phyloP scores from a whole-genome alignment of 92 coral and sea anemone genomes.

The Galaxea fascicularis region DNA sequence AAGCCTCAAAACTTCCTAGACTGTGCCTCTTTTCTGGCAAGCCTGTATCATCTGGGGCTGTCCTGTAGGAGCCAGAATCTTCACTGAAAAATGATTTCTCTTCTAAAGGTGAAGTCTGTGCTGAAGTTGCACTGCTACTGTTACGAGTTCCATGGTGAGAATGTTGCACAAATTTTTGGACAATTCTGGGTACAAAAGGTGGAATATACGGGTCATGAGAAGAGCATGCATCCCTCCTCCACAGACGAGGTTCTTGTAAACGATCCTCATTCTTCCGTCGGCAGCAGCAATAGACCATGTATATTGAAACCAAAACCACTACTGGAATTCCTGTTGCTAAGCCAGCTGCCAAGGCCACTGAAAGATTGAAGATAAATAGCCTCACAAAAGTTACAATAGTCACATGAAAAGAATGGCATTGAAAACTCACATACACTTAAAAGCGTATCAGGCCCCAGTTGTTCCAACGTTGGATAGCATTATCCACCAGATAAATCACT shows the following conservation, averaged over 20 bases:
- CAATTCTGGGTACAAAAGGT: slow-evolving; percentile 91
- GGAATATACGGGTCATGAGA: slow-evolving; percentile 96
- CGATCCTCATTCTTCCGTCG: slow-evolving; percentile 83
- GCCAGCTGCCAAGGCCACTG: slow-evolving; percentile 94
- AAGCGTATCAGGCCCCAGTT: no score
- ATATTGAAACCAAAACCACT: slow-evolving; percentile 83
- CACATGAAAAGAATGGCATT: no score
- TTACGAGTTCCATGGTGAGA: slow-evolving; percentile 83
- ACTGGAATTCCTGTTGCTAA: slow-evolving; percentile 97
- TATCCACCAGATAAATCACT: no score
- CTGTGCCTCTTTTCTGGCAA: slow-evolving; percentile 78
- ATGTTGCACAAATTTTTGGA: slow-evolving; percentile 93
- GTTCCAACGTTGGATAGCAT: no score
- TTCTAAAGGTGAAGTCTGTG: slow-evolving; percentile 90
- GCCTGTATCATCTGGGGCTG: slow-evolving; percentile 90
- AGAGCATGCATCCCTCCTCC: slow-evolving; percentile 91
- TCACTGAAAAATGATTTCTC: slow-evolving; percentile 93
- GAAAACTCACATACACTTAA: no score
- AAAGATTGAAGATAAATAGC: background rate
- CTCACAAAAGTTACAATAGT: no score
- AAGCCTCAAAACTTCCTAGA: slow-evolving; percentile 73
- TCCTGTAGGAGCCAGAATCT: slow-evolving; percentile 93
- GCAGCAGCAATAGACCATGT: slow-evolving; percentile 95
- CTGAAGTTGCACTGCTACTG: slow-evolving; percentile 91
- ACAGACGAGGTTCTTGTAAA: slow-evolving; percentile 86